Percentiles rank a stretch among this genome's conserved stretches.
These are phyloP conservation scores for Nephrotoma guestfalica DNA, from an alignment of 2,888 invertebrate genomes.

Conservation along the genomic window DNA sequence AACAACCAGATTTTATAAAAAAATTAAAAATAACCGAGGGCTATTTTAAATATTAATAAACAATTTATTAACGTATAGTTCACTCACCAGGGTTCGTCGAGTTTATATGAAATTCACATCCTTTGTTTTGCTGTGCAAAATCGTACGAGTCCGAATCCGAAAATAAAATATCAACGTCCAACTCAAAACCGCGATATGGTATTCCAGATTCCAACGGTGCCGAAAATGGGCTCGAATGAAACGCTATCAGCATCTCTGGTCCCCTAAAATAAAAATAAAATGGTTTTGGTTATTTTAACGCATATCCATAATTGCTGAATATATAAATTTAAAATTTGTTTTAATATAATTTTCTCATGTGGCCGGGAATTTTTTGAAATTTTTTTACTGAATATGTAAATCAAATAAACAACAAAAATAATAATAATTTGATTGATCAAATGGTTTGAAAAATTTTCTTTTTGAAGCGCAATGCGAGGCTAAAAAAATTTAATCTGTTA, in stretches of 20 bases:
- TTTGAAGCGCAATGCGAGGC: not conserved
- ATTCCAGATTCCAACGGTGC: conserved; percentile 54
- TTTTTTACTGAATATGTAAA: not conserved
- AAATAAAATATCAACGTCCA: conserved; percentile 77
- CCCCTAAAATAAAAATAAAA: conserved; percentile 35
- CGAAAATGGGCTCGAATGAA: conserved; percentile 71
- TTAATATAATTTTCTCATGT: not conserved
- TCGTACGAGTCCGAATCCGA: conserved; percentile 78
- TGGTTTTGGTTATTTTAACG: not conserved
- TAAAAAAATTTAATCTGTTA: not conserved
- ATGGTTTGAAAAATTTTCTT: not conserved
- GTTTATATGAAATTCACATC: conserved; percentile 63
- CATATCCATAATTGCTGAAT: not conserved
- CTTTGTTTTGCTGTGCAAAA: conserved; percentile 41
- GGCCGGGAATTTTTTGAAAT: not conserved
- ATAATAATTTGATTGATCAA: not conserved
- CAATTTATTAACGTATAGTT: not conserved
- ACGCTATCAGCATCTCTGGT: conserved; percentile 74
- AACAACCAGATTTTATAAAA: not conserved
- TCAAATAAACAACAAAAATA: not conserved
- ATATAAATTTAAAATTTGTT: not conserved
- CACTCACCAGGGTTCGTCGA: conserved; percentile 41
- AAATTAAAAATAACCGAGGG: too few relatives aligned
- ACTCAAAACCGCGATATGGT: conserved; percentile 65
- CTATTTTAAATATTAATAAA: too few relatives aligned